Evolutionary conservation across 2,888 invertebrate species (phyloP), one percentile per base, ranked within the genome.

Genomic region (Troides aeacus): DNA sequence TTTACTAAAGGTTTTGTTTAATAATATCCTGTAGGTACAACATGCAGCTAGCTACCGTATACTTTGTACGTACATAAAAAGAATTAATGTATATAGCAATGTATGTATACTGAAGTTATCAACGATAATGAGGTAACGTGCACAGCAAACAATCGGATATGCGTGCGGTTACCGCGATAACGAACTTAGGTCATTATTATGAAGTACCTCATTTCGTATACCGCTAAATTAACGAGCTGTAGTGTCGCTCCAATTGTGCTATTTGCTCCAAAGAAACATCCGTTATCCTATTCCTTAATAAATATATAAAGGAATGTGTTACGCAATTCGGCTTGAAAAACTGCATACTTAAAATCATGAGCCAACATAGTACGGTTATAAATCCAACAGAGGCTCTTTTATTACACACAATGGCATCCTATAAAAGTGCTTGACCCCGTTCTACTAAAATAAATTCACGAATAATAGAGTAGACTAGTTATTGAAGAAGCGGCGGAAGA

Each of bases 381-480:
- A 64, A 69, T 42, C 30, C 21, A 65, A 56, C 46, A 50, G 60
- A 24, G 30, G 50, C 59, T 46, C 56, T 18, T 66, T 59, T 62
- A 70, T 66, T 65, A 62, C 62, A 46, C 24, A 69, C 69, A 65
- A 65, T 66, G 53, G 62, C 36, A 62, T 59, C 62, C 50, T 53
- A 42, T 24, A 62, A 62, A 69, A 66, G 46, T 62, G 66, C 39
- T 62, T 59, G 66, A 69, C 66, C 69, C 39, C 62, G 21, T 62
- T 69, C 50, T 59, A 60, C 62, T 66, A 58, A 70, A 63, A 66
- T 66, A 63, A 53, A 60, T 66, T 59, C 57, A 57, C 53, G 62
- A 70, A 70, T 70, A 70, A 70, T 62, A 66, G 59, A 60, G 17
- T 24, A 70, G 63, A 59, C 42, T 60, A 61, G 65, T 69, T 62